Evolutionary conservation across 2,797 vertebrate species (phyloP).

Genomic region (Ctenosaura bakeri): DNA sequence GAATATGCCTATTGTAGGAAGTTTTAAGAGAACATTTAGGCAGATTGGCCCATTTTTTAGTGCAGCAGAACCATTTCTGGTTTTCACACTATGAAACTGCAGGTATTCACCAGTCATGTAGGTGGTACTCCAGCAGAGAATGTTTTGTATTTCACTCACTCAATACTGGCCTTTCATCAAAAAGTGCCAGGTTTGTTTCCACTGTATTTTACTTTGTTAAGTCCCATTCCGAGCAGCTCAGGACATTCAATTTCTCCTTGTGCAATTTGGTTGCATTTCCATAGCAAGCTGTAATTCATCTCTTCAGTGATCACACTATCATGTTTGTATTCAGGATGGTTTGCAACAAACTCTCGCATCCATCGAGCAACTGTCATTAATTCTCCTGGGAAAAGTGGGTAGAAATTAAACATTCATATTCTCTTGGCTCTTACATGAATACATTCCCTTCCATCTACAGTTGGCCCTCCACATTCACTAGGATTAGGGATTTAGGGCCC

Average conservation of each 20-base stretch:
- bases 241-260: conserved; percentile 90
- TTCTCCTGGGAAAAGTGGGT: conserved; percentile 83
- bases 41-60: conserved; percentile 72
- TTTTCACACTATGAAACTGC: conserved; percentile 79
- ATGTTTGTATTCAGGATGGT: conserved; percentile 94
- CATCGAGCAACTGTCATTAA: conserved; percentile 97
- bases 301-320: conserved; percentile 95
- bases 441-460: not conserved
- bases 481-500: too few relatives aligned
- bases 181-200: conserved; percentile 76
- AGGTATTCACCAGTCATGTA: conserved; percentile 61
- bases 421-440: not conserved
- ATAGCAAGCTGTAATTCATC: conserved; percentile 94
- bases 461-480: too few relatives aligned
- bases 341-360: conserved; percentile 94
- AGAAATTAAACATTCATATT: conserved; percentile 12
- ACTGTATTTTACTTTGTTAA: conserved; percentile 87
- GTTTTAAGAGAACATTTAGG: conserved; percentile 72
- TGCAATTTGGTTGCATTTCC: conserved; percentile 91
- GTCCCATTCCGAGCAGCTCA: conserved; percentile 90
- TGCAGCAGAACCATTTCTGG: conserved; percentile 81
- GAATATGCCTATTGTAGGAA: conserved; percentile 79
- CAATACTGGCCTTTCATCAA: conserved; percentile 60
- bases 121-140: conserved; percentile 50
- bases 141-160: conserved; percentile 30